A percentile compares a stretch with the other conserved stretches of the same genome.
phyloP scores from a whole-genome alignment of 2,113 vertebrate genomes.

The Cryptotis parvus region DNA sequence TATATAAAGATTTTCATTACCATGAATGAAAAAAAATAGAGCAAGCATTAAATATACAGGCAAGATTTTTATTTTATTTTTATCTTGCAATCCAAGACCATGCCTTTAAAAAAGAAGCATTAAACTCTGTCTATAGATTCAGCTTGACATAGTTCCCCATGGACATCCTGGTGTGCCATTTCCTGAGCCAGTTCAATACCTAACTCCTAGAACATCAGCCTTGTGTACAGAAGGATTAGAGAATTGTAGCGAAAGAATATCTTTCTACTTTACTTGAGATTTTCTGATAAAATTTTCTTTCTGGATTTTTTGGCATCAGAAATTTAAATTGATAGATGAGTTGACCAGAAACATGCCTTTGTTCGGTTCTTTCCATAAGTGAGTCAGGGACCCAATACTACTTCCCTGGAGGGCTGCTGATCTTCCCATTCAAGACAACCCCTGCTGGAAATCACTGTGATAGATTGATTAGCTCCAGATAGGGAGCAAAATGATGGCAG shows the following conservation, averaged over 20 bases:
- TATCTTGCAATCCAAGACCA: neutral
- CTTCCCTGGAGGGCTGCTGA: neutral
- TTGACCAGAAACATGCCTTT: conserved; percentile 30
- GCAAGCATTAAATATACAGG: neutral
- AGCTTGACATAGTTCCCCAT: conserved; percentile 37
- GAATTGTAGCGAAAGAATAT: conserved; percentile 66
- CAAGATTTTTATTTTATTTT: conserved; percentile 13
- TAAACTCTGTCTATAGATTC: conserved; percentile 49
- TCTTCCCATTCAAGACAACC: neutral
- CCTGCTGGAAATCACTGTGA: neutral
- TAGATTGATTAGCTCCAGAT: neutral
- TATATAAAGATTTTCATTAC: neutral
- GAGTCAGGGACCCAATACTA: neutral
- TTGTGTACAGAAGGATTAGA: conserved; percentile 57
- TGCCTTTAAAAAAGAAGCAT: conserved; percentile 37
- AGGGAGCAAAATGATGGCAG: neutral
- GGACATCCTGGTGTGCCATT: conserved; percentile 1
- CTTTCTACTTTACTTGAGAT: conserved; percentile 75
- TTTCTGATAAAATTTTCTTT: conserved; percentile 72
- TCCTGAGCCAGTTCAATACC: conserved; percentile 69
- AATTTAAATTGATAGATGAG: conserved; percentile 68
- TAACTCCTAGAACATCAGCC: conserved; percentile 56
- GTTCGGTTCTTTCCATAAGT: neutral
- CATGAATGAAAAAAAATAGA: neutral
- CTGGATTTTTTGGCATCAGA: conserved; percentile 45